Evolutionary conservation across 2,888 invertebrate genomes (phyloP).

Genomic region (Tipula confusa): DNA sequence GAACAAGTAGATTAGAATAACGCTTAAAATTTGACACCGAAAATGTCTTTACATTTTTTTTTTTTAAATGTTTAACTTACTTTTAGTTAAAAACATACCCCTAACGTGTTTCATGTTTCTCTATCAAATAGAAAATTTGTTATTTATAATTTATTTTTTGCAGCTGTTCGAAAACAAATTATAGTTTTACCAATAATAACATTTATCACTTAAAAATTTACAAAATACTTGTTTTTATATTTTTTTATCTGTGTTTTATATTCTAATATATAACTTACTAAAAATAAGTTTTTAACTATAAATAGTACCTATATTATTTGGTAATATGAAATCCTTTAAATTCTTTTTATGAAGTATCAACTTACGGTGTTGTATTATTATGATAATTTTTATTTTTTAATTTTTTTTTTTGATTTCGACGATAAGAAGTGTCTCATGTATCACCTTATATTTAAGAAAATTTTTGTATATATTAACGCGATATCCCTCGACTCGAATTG

Average conservation of each 20-base stretch:
- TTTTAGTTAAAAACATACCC: neutral
- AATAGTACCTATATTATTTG: neutral
- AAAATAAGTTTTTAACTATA: neutral
- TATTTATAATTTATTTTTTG: constrained; percentile 16
- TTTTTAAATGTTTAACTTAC: neutral
- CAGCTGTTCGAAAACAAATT: constrained; percentile 3
- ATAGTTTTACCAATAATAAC: constrained; percentile 20
- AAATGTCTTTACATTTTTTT: neutral
- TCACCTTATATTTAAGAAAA: neutral
- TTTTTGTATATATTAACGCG: neutral
- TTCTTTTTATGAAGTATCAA: neutral
- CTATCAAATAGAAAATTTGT: neutral
- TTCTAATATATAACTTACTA: neutral
- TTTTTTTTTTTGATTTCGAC: neutral
- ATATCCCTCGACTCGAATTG: neutral
- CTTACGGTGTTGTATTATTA: neutral
- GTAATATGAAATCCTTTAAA: constrained; percentile 12
- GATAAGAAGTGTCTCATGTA: constrained; percentile 25
- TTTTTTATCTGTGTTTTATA: neutral
- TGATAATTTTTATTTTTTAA: no score
- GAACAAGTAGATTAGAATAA: neutral
- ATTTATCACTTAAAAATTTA: neutral
- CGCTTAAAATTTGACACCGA: constrained; percentile 14
- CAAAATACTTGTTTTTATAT: constrained; percentile 16
- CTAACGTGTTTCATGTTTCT: neutral